Evolutionary conservation across 2,797 vertebrate species (phyloP).

Genomic region (Pseudomugil gertrudae): DNA sequence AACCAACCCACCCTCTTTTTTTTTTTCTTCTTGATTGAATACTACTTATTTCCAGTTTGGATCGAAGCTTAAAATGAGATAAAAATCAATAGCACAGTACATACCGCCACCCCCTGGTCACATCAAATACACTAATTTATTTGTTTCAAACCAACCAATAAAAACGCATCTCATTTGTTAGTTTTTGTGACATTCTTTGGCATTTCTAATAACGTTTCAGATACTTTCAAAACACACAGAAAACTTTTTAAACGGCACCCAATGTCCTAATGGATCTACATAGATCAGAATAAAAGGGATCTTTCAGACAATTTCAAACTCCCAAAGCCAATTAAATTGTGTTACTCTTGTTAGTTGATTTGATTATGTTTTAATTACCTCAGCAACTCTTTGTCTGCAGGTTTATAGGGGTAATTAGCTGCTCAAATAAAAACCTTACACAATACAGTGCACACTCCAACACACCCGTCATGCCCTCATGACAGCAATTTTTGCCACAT

Average conservation of each 20-base stretch:
- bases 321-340: not conserved
- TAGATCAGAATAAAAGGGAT: not conserved
- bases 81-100: not conserved
- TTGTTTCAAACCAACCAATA: not conserved
- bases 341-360: constrained; percentile 2
- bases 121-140: not conserved
- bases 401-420: constrained; percentile 1
- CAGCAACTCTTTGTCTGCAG: constrained; percentile 21
- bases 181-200: not conserved
- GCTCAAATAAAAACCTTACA: constrained; percentile 20
- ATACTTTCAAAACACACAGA: not conserved
- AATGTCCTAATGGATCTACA: not conserved
- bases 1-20: not conserved
- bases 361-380: constrained; percentile 19
- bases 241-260: not conserved
- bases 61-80: too few relatives aligned
- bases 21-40: not conserved
- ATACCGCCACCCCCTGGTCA: not conserved
- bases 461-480: constrained; percentile 14
- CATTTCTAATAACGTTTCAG: not conserved
- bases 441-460: constrained; percentile 2
- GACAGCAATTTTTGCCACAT: constrained; percentile 42
- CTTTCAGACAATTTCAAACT: constrained; percentile 5
- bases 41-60: not conserved
- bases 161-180: not conserved